phyloP scores from a whole-genome alignment of 2,797 vertebrate species.

The Pyrocephalus nanus region DNA sequence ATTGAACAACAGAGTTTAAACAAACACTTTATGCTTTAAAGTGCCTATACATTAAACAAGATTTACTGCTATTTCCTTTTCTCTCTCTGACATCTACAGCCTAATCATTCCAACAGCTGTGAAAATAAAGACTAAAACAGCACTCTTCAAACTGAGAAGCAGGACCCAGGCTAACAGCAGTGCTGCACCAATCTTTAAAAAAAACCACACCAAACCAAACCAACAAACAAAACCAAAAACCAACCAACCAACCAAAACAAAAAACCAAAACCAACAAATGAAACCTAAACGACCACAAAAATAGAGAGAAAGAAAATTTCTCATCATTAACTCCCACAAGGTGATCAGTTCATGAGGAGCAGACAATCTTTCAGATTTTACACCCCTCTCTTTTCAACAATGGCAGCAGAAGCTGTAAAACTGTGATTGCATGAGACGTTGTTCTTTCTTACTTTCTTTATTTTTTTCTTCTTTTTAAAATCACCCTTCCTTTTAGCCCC shows the following conservation, averaged over 20 bases:
- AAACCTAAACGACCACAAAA: not conserved
- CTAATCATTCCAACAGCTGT: slow-evolving; percentile 53
- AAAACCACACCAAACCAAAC: not conserved
- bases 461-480: not conserved
- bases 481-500: not conserved
- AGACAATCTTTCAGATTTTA: not conserved
- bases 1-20: not conserved
- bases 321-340: not conserved
- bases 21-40: slow-evolving; percentile 28
- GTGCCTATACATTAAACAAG: not conserved
- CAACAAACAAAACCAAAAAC: not conserved
- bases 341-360: not conserved
- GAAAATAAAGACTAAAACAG: slow-evolving; percentile 44
- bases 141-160: not conserved
- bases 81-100: slow-evolving; percentile 2
- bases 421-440: not conserved
- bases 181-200: not conserved
- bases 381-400: not conserved
- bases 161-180: not conserved
- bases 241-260: too few species aligned
- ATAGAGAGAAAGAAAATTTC: not conserved
- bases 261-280: not conserved
- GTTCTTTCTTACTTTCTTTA: not conserved
- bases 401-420: not conserved
- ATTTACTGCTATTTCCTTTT: slow-evolving; percentile 54